Evolutionary conservation across 2,113 vertebrate genomes (phyloP), one percentile per base, ranked within the genome.

Genomic region (Oryzias melastigma): DNA sequence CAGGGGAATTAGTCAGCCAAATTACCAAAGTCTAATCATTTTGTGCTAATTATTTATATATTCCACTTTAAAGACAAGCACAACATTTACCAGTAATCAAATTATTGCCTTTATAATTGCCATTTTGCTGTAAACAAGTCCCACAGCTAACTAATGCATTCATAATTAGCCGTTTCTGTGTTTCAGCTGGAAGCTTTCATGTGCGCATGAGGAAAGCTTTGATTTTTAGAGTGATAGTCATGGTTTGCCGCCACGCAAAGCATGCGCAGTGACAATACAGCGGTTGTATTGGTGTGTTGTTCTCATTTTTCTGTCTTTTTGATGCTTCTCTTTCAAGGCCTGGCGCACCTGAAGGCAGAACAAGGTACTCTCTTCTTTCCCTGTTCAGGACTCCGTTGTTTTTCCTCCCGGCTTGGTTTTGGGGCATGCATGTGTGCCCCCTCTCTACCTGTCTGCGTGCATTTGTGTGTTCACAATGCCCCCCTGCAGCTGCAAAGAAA

Each of bases 311-410:
- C 65, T 85, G 72, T 88, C 73, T 85, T 16, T 73, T 62, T 74
- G 62, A 46, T 82, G 65, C 75, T 65, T 68, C 77, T 80, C 61
- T 65, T 35, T 83, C 46, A 95, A 97, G 96, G 95, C 89, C 91
- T 98, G 82, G 94, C 95, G 76, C 95, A 98, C 85, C 92, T 98
- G 90, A 96, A 97, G 93, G 79, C 92, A 82, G 95, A 96, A 87
- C 95, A 95, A 98, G 96, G 96, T 98, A 96, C 89, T 73, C 53
- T 75, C 64, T 81, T 71, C 74, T 70, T 52, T 43, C 18, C 73
- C 47, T 61, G 48, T 73, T 8, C 63, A 7, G 10, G 55, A 59
- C 35, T 60, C 47, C 65, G 0, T 51, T 55, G 12, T 59, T 59
- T 50, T 77, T 50, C 53, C 40, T 47, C 68, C 17, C 56, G 66